Conservation (phyloP, 2,797 vertebrate species). For the Buceros bicornis region DNA sequence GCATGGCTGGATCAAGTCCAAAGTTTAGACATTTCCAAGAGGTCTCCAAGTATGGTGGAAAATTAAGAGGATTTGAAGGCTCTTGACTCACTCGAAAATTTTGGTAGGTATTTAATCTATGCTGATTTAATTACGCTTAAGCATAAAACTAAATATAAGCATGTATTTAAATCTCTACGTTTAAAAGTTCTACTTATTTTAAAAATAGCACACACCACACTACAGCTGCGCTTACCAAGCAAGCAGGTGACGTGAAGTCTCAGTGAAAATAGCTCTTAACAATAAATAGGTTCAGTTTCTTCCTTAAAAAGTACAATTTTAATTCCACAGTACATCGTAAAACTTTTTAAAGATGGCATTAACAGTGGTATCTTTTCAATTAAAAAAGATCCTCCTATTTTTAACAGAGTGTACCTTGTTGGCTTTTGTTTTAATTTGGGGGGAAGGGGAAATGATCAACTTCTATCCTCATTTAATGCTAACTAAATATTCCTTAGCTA, state of each 20-base stretch:
- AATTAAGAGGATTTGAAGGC: neutral
- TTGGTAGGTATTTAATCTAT: neutral
- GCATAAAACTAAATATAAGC: neutral
- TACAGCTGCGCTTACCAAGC: neutral
- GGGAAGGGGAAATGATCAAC: constrained; percentile 63
- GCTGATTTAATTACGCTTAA: neutral
- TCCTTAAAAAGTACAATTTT: neutral
- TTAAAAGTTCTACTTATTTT: neutral
- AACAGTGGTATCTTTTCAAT: neutral
- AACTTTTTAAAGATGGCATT: constrained; percentile 21
- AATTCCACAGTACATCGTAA: neutral
- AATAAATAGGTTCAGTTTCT: neutral
- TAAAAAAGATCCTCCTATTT: neutral
- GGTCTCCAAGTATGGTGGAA: neutral
- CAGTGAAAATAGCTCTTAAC: neutral
- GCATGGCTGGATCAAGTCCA: constrained; percentile 17
- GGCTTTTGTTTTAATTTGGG: constrained; percentile 52
- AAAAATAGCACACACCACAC: neutral
- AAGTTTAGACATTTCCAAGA: constrained; percentile 24
- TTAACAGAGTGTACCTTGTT: neutral
- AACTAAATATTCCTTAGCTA: constrained; percentile 63
- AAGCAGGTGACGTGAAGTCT: neutral
- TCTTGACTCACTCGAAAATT: neutral
- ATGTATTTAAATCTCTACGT: neutral
- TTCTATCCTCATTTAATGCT: constrained; percentile 55